These are phyloP conservation scores for Adoxophyes honmai DNA, from an alignment of 1,140 invertebrate genomes.

Conservation along the genomic window DNA sequence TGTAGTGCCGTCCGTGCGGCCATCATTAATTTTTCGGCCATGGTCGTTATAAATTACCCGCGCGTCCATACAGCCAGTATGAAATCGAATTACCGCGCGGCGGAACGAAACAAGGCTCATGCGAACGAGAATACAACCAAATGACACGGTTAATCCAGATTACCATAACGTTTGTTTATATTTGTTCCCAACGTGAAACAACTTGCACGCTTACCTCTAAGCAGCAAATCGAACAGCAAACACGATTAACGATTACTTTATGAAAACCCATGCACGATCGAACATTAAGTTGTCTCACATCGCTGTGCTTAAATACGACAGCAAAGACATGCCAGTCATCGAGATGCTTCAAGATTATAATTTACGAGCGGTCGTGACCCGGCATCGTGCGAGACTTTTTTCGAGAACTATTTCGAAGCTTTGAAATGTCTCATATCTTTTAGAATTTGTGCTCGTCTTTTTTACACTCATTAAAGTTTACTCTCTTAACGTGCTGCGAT, in stretches of 20 bases:
- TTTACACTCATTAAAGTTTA: conserved; percentile 14
- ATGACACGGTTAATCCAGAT: conserved; percentile 30
- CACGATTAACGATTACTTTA: conserved; percentile 6
- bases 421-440: conserved; percentile 8
- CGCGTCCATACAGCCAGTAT: conserved; percentile 39
- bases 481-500: conserved; percentile 7
- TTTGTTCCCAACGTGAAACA: neutral
- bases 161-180: conserved; percentile 1
- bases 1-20: conserved; percentile 39
- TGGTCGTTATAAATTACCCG: conserved; percentile 52
- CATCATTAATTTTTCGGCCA: conserved; percentile 51
- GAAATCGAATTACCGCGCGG: conserved; percentile 53
- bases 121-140: conserved; percentile 33
- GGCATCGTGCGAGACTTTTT: conserved; percentile 9
- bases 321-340: conserved; percentile 13
- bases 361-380: conserved; percentile 15
- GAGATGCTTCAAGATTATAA: conserved; percentile 13
- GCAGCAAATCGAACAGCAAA: conserved; percentile 5
- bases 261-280: conserved; percentile 8
- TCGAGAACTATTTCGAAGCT: conserved; percentile 6
- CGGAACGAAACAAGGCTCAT: conserved; percentile 46
- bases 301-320: conserved; percentile 10
- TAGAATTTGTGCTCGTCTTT: conserved; percentile 1
- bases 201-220: neutral
- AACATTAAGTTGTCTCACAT: conserved; percentile 15